A percentile compares a stretch with the other conserved stretches of the same genome.
Conservation (phyloP, 2,888 invertebrate species). For the Agrochola litura region DNA sequence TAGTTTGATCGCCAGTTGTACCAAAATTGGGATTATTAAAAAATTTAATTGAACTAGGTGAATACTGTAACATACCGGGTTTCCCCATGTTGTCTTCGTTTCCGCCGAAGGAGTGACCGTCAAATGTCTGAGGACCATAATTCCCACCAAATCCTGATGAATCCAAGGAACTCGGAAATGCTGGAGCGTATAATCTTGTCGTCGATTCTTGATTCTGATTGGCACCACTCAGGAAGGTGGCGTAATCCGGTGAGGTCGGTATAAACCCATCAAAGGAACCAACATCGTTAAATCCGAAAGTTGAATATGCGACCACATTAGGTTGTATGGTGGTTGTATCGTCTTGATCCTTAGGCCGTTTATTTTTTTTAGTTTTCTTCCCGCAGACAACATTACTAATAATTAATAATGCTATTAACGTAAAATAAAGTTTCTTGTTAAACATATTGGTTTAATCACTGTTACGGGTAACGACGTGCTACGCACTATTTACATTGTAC, state of each 20-base stretch:
- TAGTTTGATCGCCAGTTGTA: constrained; percentile 69
- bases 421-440: constrained; percentile 76
- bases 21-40: constrained; percentile 77
- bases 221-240: constrained; percentile 76
- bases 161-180: constrained; percentile 84
- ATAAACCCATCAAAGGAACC: constrained; percentile 84
- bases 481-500: constrained; percentile 81
- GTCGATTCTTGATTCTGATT: constrained; percentile 81
- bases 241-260: constrained; percentile 85
- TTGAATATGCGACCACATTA: constrained; percentile 86
- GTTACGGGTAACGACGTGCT: constrained; percentile 71
- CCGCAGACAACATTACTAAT: constrained; percentile 71
- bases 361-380: constrained; percentile 80
- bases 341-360: constrained; percentile 78
- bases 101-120: constrained; percentile 71
- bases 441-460: constrained; percentile 81
- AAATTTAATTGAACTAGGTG: constrained; percentile 76
- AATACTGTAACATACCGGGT: constrained; percentile 78
- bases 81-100: constrained; percentile 73
- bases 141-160: constrained; percentile 75
- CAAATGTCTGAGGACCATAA: constrained; percentile 73
- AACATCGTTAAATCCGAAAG: constrained; percentile 87
- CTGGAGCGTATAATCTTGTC: constrained; percentile 83
- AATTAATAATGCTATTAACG: constrained; percentile 75
- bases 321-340: constrained; percentile 82